A percentile compares a stretch with the other conserved stretches of the same genome.
Evolutionary conservation across 2,113 vertebrate genomes (phyloP).

Genomic region (Notothenia coriiceps): DNA sequence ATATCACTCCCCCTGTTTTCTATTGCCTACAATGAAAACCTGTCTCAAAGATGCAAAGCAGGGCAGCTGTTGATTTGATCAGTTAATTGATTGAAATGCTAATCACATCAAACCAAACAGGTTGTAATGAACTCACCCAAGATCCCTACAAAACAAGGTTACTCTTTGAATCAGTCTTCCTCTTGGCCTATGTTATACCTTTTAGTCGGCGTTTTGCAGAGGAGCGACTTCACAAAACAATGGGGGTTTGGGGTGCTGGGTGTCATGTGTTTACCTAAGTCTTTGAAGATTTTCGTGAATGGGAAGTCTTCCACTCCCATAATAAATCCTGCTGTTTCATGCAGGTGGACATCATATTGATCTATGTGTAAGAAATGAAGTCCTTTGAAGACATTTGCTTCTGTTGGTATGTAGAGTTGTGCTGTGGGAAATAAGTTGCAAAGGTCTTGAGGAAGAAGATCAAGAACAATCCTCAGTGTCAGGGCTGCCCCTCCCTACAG

Average conservation of each 20-base stretch:
- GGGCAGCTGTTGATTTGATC: conserved; percentile 22
- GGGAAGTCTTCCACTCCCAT: conserved; percentile 56
- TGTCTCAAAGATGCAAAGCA: not conserved
- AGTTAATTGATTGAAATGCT: conserved; percentile 23
- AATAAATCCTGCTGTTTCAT: conserved; percentile 72
- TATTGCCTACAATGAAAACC: not conserved
- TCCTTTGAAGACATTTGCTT: conserved; percentile 47
- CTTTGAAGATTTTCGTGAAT: conserved; percentile 21
- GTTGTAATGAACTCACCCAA: conserved; percentile 18
- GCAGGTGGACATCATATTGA: conserved; percentile 74
- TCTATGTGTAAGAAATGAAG: conserved; percentile 67
- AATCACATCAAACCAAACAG: conserved; percentile 26
- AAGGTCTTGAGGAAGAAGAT: conserved; percentile 3
- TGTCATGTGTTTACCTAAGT: conserved; percentile 10
- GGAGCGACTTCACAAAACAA: not conserved
- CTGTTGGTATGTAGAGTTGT: conserved; percentile 62
- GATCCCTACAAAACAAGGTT: conserved; percentile 6
- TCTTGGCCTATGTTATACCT: not conserved
- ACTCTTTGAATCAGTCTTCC: conserved; percentile 5
- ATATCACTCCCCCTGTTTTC: not conserved
- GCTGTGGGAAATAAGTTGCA: conserved; percentile 42
- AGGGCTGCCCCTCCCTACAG: no score
- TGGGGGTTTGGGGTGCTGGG: not conserved
- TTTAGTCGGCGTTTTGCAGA: not conserved
- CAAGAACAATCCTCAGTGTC: no score